Base-by-base conservation (phyloP, 2,888 invertebrate genomes). In the Camptogramma bilineatum region DNA sequence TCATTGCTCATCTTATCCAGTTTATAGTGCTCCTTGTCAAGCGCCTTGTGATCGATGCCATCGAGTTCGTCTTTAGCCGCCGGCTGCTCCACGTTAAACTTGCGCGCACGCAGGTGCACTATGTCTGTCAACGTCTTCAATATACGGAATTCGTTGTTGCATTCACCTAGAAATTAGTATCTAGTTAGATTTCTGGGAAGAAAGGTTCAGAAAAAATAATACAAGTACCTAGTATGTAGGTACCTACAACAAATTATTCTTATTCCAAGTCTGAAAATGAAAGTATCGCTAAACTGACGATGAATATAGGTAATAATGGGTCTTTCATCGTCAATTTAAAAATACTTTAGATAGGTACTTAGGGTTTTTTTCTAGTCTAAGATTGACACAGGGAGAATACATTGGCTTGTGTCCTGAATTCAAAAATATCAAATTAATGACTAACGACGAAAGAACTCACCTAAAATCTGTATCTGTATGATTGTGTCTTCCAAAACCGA, bases 1-100 rank as follows among this genome's bases (percentile, higher is more conserved):
- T 91, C 91, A 13, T 74, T 71, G 18, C 81, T 78, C 5, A 91
- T 69, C 69, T 91, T 91, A 24, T 80, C 76, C 17, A 90, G 68
- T 65, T 87, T 88, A 55, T 88, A 85, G 44, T 85, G 80, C 0
- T 72, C 59, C 28, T 79, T 79, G 47, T 66, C 53, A 1, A 90
- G 76, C 0, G 79, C 78, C 0, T 74, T 70, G 0, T 57, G 64
- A 46, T 87, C 72, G 16, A 90, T 76, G 8, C 75, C 77, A 1
- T 77, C 81, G 4, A 88, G 75, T 2, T 84, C 86, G 55, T 87
- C 82, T 0, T 28, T 65, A 0, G 57, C 53, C 0, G 21, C 17
- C 0, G 77, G 74, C 52, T 79, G 77, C 16, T 66, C 64, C 4
- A 90, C 75, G 2, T 72, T 70, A 59, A 74, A 88, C 68, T 90